These are phyloP conservation scores for Heterodera carotae DNA, from an alignment of 1,140 invertebrate species.

Conservation along the genomic window DNA sequence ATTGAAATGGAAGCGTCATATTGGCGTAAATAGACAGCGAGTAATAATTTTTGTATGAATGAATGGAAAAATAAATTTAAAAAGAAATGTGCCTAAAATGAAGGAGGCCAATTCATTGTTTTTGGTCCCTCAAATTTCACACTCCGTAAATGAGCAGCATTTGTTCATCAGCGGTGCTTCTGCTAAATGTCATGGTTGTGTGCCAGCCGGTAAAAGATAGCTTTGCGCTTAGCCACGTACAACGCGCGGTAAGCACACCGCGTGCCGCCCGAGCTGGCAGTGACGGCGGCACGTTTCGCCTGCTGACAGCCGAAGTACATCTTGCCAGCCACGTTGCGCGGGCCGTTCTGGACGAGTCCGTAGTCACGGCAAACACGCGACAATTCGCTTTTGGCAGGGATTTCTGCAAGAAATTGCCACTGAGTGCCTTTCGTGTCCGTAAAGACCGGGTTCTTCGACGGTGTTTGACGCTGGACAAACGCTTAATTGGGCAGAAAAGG, in stretches of 20 bases:
- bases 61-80: no score
- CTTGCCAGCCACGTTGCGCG: not conserved
- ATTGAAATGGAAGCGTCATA: no score
- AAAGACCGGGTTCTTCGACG: not conserved
- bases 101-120: no score
- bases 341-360: not conserved
- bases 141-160: no score
- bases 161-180: no score
- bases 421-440: not conserved
- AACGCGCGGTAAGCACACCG: not conserved
- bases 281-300: not conserved
- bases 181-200: not conserved
- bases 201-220: not conserved
- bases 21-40: no score
- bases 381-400: not conserved
- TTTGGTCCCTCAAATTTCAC: no score
- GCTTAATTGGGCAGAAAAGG: no score
- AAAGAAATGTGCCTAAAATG: no score
- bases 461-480: not conserved
- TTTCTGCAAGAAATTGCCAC: not conserved
- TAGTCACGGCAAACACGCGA: not conserved
- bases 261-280: not conserved
- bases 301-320: not conserved
- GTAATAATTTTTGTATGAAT: no score
- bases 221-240: not conserved